Base-by-base conservation (phyloP, 2,113 vertebrate species). In the Dendropsophus ebraccatus region DNA sequence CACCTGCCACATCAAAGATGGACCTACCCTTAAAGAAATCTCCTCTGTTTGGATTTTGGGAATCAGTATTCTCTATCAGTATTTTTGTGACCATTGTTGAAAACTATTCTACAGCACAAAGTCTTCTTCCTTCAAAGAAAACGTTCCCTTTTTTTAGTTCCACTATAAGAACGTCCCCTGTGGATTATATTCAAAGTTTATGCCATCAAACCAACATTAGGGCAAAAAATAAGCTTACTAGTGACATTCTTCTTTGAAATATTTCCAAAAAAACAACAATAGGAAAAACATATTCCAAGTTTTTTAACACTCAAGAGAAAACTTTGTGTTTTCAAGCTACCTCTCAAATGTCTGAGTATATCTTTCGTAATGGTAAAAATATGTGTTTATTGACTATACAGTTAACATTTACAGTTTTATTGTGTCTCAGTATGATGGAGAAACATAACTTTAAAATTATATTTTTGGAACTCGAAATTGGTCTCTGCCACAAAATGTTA, bases 391-490 rank as follows among this genome's bases (percentile, higher is more conserved):
- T 82, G 65, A 73, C 54, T 83, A 74, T 74, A 25, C 56, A 65
- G 50, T 75, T 52, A 25, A 72, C 19, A 13, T 14, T 56, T 54
- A 28, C 75, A 58, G 32, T 28, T 83, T 74, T 58, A 54, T 74
- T 41, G 49, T 58, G 58, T 83, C 28, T 23, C 67, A 0, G 35
- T 41, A 30, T 56, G 50, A 80, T 7, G 9, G 67, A 37, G 65
- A 83, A 54, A 83, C 30, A 52, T 73, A 58, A 45, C 49, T 75
- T 62, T 84, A 49, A 84, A 75, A 76, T 76, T 17, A 75, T 84
- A 58, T 84, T 60, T 76, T 84, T 76, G 16, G 37, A 74, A 28
- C 17, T 77, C 8, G 37, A 76, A 84, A 76, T 65, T 49, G 25
- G 10, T 84, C 23, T 47, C 70, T 75, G 83, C 45, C 58, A 35